A percentile compares a stretch with the other conserved stretches of the same genome.
Conservation (phyloP, 2,888 invertebrate species). For the Zaprionus obscuricornis region DNA sequence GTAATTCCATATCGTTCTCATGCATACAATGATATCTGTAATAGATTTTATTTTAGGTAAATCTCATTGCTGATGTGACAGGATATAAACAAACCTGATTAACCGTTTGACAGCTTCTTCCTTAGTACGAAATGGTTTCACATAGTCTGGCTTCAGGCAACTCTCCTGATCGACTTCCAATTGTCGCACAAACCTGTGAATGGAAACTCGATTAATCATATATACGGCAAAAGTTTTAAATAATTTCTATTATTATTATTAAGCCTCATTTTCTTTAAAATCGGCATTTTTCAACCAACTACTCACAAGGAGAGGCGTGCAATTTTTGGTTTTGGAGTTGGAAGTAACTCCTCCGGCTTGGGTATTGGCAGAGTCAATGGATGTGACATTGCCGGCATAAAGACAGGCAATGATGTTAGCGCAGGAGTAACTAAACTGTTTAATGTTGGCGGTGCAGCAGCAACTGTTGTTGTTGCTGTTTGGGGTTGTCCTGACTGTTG, state of each 20-base stretch:
- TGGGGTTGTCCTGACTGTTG: too few species aligned
- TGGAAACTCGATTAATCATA: slow-evolving; percentile 16
- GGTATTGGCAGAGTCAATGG: slow-evolving; percentile 12
- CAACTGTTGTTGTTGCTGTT: too few species aligned
- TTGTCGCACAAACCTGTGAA: slow-evolving; percentile 89
- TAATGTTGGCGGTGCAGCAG: slow-evolving; percentile 52
- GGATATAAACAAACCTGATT: too few species aligned
- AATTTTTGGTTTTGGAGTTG: slow-evolving; percentile 82
- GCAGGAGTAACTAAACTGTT: slow-evolving; percentile 60
- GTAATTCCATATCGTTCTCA: slow-evolving; percentile 85
- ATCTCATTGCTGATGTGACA: slow-evolving; percentile 16
- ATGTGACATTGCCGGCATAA: slow-evolving; percentile 41
- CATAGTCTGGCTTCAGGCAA: slow-evolving; percentile 89
- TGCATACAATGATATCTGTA: slow-evolving; percentile 89
- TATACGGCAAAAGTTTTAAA: neutral
- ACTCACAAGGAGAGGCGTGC: slow-evolving; percentile 84
- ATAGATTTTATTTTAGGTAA: neutral
- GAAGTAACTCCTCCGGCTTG: slow-evolving; percentile 82
- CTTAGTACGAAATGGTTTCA: slow-evolving; percentile 88
- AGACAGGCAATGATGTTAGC: slow-evolving; percentile 36
- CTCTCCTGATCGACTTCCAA: slow-evolving; percentile 90
- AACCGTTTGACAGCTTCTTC: slow-evolving; percentile 90
- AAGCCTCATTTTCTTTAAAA: slow-evolving; percentile 63
- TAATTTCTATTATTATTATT: slow-evolving; percentile 34
- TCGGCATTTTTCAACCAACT: slow-evolving; percentile 83